These are phyloP conservation scores for Brachyopa scutellaris DNA, from an alignment of 2,888 invertebrate genomes.

Conservation along the genomic window DNA sequence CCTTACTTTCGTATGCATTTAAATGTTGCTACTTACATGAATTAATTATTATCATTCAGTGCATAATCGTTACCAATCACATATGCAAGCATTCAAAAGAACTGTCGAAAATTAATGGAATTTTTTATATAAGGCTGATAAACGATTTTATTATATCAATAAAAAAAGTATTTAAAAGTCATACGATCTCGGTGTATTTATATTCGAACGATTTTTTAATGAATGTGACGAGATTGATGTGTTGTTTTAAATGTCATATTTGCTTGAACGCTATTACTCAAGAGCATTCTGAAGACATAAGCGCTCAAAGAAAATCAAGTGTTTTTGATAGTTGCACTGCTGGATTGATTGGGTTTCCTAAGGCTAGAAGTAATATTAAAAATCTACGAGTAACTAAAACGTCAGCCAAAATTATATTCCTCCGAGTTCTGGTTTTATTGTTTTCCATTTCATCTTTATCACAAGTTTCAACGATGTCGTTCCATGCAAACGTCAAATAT, in stretches of 20 bases:
- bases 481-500: conserved; percentile 86
- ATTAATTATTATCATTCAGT: neutral
- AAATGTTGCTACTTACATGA: conserved; percentile 1
- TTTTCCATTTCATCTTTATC: conserved; percentile 76
- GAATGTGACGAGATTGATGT: conserved; percentile 4
- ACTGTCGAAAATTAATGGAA: neutral
- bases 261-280: neutral
- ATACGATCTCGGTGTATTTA: neutral
- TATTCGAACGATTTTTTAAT: conserved; percentile 15
- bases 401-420: conserved; percentile 51
- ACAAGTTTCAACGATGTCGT: conserved; percentile 78
- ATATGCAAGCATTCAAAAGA: neutral
- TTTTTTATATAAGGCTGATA: conserved; percentile 22
- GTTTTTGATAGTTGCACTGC: conserved; percentile 11
- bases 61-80: neutral
- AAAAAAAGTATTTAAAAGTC: neutral
- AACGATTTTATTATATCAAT: neutral
- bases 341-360: neutral
- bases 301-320: neutral
- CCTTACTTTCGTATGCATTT: neutral
- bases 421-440: conserved; percentile 75
- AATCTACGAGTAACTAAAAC: neutral
- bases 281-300: neutral
- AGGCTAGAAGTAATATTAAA: conserved; percentile 9
- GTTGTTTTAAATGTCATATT: neutral